Base-by-base conservation (phyloP, 1,140 invertebrate species). In the Trachymyrmex cornetzi region DNA sequence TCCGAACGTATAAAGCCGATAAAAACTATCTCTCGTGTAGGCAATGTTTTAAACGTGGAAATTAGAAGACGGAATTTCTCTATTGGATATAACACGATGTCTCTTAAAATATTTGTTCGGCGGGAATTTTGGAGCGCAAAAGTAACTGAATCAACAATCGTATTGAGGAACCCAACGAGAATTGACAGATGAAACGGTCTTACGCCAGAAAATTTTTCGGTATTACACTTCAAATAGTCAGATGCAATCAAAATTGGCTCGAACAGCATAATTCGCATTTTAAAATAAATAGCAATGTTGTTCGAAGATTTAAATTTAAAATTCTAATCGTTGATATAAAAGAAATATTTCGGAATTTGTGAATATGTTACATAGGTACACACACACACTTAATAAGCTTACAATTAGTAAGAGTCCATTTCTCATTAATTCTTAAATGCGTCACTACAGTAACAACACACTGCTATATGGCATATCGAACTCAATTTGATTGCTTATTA, bases 71-170 rank as follows among this genome's bases (percentile, higher is more conserved):
- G 34, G 63, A 59, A 48, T 77, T 38, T 64, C 3, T 30, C 11
- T 44, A 64, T 79, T 50, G 12, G 12, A 7, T 34, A 11, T 30
- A 50, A 79, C 61, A 53, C 27, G 6, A n/a, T 34, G 24, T 53
- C 44, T 80, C 77, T 27, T 66, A 80, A 80, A 80, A 66, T 80
- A 67, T 80, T 50, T 55, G 30, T 79, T 22, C 16, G n/a, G 34
- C 24, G 48, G 27, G 11, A 80, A 5, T 66, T 80, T 64, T n/a
- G 9, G 11, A 38, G 9, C 7, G 27, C 19, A 11, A 14, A 53
- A 48, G 24, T 53, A 44, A 19, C 19, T 59, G 55, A 34, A 50
- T 19, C 50, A 61, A 61, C 34, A 57, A 1, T 61, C n/a, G 3
- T 38, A n/a, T 57, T 24, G 55, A 44, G 34, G 61, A 77, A 59